Evolutionary conservation across 2,797 vertebrate genomes (phyloP), one percentile per base, ranked within the genome.

Genomic region (Ceryle rudis): DNA sequence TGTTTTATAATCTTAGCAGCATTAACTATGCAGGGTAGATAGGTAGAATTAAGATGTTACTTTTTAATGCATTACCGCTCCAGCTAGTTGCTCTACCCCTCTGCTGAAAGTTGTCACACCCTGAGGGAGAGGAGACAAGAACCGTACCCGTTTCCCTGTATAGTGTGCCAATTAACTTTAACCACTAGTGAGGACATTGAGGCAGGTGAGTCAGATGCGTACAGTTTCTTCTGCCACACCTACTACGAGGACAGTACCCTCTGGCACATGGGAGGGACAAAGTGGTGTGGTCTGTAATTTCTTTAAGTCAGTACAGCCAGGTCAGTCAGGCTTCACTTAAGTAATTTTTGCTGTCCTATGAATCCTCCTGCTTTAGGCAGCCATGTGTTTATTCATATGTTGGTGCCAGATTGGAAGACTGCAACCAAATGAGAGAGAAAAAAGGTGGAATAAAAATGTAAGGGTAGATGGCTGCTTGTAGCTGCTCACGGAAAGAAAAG

Each of bases 91-190:
- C 55, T 47, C 78, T 80, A 5, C 82, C 44, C 52, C 84, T 93
- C 70, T 42, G 25, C 81, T 90, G 62, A 52, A 78, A 90, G 88
- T 90, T 97, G 83, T 94, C 89, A 84, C 64, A 72, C 62, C 92
- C 92, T 22, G 71, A 92, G 89, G 95, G 83, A 94, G 78, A 79
- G 35, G 33, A 95, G 93, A 89, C 0, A 0, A 65, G 77, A 89
- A 54, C 62, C 6, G 0, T 67, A 67, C 49, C 51, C 77, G 26
- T 75, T 96, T 90, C 66, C 79, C 28, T 67, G 47, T 23, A 2
- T 3, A 60, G 83, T 15, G 33, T 84, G 83, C 66, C 93, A 94
- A 86, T 90, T 93, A 81, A 22, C 46, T 89, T 69, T 92, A 94
- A 85, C 55, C 88, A 94, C 77, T 18, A 60, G n/a, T 41, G 55